phyloP scores from a whole-genome alignment of 2,797 vertebrate genomes.

The Cyprinodon diabolis region DNA sequence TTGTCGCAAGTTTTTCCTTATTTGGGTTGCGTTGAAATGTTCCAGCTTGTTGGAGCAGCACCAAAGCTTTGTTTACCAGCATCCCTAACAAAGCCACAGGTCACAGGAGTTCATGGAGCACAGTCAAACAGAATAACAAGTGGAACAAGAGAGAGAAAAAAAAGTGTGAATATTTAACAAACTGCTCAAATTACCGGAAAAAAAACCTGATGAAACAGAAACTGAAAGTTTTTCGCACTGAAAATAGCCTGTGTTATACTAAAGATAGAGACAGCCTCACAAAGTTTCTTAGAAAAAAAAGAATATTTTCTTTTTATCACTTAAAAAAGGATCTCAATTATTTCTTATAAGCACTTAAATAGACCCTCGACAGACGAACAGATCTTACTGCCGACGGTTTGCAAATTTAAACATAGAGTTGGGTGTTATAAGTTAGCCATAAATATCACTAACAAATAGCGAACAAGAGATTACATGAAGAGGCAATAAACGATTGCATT shows the following conservation, averaged over 20 bases:
- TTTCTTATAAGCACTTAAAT: neutral
- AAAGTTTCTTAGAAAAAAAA: conserved; percentile 8
- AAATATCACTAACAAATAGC: no score
- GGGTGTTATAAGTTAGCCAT: no score
- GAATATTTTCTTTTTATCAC: neutral
- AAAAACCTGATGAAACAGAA: conserved; percentile 14
- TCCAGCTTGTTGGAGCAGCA: conserved; percentile 61
- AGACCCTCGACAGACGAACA: no score
- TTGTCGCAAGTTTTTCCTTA: conserved; percentile 52
- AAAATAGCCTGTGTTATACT: neutral
- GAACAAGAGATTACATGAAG: no score
- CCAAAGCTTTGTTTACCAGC: conserved; percentile 74
- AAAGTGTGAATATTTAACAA: conserved; percentile 42
- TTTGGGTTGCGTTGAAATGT: conserved; percentile 66
- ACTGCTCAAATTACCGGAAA: conserved; percentile 13
- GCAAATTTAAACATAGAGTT: no score
- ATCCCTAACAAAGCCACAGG: conserved; percentile 60
- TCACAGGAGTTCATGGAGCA: conserved; percentile 59
- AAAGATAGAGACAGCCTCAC: neutral
- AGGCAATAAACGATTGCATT: no score
- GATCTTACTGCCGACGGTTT: no score
- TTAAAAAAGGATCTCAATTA: neutral
- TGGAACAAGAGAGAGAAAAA: conserved; percentile 40
- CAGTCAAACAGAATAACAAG: conserved; percentile 59
- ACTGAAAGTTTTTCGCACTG: neutral